phyloP scores from a whole-genome alignment of 2,888 invertebrate species.

The Hecatera dysodea region DNA sequence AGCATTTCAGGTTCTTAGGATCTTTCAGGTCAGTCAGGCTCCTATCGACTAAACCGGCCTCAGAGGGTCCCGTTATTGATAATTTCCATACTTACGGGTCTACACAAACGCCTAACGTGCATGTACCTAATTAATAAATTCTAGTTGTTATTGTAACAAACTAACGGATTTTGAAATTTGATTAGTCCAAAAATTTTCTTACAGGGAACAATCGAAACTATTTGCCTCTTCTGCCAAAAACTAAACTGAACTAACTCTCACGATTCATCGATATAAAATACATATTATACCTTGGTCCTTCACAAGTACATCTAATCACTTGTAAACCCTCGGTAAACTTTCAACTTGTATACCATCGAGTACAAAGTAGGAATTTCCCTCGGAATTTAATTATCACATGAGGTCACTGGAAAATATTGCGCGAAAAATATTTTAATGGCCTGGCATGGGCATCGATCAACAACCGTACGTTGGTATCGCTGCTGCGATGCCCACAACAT shows the following conservation, averaged over 20 bases:
- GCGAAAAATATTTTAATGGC: constrained; percentile 30
- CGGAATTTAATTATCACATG: constrained; percentile 48
- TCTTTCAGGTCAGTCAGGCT: not conserved
- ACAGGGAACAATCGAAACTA: too few species aligned
- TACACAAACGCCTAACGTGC: too few species aligned
- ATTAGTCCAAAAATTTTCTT: too few species aligned
- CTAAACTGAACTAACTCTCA: not conserved
- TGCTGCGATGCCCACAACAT: too few species aligned
- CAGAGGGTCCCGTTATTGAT: not conserved
- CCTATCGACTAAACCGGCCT: not conserved
- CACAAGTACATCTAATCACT: not conserved
- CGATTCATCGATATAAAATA: constrained; percentile 4
- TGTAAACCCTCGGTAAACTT: not conserved
- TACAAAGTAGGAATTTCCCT: constrained; percentile 1
- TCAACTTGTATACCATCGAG: not conserved
- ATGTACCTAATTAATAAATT: too few species aligned
- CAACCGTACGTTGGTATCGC: too few species aligned
- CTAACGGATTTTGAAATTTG: too few species aligned
- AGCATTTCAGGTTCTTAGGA: not conserved
- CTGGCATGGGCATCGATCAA: constrained; percentile 19
- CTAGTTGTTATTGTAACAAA: too few species aligned
- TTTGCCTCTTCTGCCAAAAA: constrained; percentile 10
- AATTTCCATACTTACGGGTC: not conserved
- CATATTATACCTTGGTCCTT: too few species aligned
- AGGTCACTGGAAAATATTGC: constrained; percentile 34